Percentiles rank a stretch among this genome's conserved stretches.
Evolutionary conservation across 2,797 vertebrate genomes (phyloP).

Genomic region (Sus cebifrons): DNA sequence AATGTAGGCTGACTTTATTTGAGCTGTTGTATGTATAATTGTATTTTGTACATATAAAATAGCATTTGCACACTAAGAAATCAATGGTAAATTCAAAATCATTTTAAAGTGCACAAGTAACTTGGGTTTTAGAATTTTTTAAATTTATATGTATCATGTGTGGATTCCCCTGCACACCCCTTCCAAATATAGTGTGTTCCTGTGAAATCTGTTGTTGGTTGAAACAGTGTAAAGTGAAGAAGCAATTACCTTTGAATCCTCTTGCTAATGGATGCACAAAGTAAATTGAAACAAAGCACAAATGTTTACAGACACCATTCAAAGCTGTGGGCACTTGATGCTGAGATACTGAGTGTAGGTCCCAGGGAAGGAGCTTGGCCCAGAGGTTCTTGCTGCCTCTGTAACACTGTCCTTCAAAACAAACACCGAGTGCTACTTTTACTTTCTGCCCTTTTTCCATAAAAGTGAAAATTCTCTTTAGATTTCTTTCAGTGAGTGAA

Average conservation of each 20-base stretch:
- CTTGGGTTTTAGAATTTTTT: not conserved
- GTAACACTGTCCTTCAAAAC: not conserved
- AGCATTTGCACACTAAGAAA: not conserved
- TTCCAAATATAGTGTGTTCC: not conserved
- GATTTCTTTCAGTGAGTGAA: too few relatives aligned
- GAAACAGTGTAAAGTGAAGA: not conserved
- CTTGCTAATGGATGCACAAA: not conserved
- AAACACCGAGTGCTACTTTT: not conserved
- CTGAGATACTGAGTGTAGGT: not conserved
- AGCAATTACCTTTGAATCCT: not conserved
- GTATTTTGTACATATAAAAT: not conserved
- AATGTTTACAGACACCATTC: not conserved
- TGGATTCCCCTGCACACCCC: not conserved
- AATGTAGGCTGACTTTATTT: not conserved
- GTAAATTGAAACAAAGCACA: not conserved
- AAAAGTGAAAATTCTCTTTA: not conserved
- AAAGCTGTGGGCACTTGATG: not conserved
- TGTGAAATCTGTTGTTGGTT: not conserved
- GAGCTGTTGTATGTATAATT: not conserved
- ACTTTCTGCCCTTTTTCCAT: not conserved
- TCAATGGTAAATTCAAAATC: not conserved
- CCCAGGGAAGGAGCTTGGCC: not conserved
- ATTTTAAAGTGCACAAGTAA: not conserved
- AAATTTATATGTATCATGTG: not conserved
- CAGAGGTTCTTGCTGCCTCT: too few relatives aligned